These are phyloP conservation scores for Odontocolon sp. DNA, from an alignment of 2,888 invertebrate genomes.

Conservation along the genomic window DNA sequence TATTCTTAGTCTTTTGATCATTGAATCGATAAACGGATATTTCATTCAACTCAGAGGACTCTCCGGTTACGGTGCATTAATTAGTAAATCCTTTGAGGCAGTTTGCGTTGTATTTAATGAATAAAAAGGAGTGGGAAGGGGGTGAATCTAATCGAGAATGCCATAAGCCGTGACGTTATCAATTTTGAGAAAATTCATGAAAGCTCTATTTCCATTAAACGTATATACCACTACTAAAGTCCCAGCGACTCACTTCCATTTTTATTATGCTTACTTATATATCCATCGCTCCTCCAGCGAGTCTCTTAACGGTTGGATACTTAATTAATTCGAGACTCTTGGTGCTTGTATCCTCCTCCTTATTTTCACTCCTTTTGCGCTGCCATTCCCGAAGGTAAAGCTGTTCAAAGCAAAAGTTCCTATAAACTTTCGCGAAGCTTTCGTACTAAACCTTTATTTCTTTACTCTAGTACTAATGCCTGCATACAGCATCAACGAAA, in stretches of 20 bases:
- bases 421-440: constrained; percentile 23
- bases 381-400: background rate
- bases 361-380: background rate
- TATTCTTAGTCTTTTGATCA: background rate
- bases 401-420: background rate
- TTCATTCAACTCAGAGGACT: background rate
- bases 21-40: background rate
- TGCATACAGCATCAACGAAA: background rate
- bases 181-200: background rate
- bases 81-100: background rate
- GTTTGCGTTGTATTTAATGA: background rate
- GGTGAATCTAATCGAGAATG: background rate
- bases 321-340: background rate
- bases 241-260: background rate
- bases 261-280: background rate
- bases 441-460: background rate
- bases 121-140: background rate
- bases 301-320: background rate
- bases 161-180: background rate
- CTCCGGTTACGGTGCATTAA: background rate
- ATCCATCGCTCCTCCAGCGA: background rate
- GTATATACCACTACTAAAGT: background rate
- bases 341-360: background rate
- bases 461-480: background rate
- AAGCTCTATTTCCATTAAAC: background rate